Conservation (phyloP, 2,888 invertebrate genomes). For the Auanema sp. region DNA sequence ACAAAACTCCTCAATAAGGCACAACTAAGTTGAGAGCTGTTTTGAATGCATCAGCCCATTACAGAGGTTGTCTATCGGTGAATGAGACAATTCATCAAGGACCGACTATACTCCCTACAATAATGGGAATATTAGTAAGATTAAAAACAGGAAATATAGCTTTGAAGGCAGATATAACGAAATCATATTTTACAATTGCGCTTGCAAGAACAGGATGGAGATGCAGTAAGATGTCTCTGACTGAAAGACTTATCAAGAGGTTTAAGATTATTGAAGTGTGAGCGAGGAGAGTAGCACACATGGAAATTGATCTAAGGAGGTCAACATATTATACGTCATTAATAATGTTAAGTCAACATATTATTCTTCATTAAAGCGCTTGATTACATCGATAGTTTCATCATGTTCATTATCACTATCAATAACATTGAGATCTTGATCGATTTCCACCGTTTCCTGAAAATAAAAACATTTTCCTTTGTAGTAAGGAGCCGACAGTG, state of each 20-base stretch:
- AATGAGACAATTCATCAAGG: slow-evolving; percentile 32
- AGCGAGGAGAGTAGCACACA: too few species aligned
- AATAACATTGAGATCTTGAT: slow-evolving; percentile 31
- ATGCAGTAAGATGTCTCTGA: slow-evolving; percentile 17
- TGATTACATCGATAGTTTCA: slow-evolving; percentile 7
- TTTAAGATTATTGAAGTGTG: too few species aligned
- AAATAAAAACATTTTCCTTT: slow-evolving; percentile 6
- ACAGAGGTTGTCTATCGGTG: slow-evolving; percentile 14
- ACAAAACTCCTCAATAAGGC: slow-evolving; percentile 15
- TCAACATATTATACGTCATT: too few species aligned
- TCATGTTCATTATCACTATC: slow-evolving; percentile 20
- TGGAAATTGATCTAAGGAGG: too few species aligned
- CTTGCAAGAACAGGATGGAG: slow-evolving; percentile 26
- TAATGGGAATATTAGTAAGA: slow-evolving; percentile 26
- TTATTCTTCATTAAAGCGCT: slow-evolving; percentile 1
- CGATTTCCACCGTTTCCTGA: slow-evolving; percentile 14
- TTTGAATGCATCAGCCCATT: slow-evolving; percentile 27
- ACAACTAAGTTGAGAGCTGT: slow-evolving; percentile 36
- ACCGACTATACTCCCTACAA: slow-evolving; percentile 23
- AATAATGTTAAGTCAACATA: neutral
- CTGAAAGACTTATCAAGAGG: too few species aligned
- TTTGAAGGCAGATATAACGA: slow-evolving; percentile 31
- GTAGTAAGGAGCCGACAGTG: neutral
- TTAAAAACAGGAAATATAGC: slow-evolving; percentile 18
- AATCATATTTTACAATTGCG: slow-evolving; percentile 35